Conservation (phyloP, 2,113 vertebrate species). For the Chionis minor region DNA sequence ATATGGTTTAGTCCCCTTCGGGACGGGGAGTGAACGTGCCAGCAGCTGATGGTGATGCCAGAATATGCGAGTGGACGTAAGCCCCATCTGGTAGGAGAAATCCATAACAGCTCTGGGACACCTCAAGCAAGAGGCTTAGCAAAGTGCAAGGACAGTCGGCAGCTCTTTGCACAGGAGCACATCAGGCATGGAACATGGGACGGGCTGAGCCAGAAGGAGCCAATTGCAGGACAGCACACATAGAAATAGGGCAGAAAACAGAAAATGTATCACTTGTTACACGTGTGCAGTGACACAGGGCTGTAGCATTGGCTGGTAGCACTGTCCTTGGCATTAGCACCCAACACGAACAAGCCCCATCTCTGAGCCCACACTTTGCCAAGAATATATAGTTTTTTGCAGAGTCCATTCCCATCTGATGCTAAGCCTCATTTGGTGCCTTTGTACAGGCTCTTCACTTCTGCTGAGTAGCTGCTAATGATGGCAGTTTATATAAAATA, state of each 20-base stretch:
- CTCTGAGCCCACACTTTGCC: background rate
- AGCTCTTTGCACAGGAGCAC: background rate
- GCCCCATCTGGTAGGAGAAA: background rate
- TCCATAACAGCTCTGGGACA: background rate
- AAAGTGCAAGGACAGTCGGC: accelerated
- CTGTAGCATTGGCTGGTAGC: background rate
- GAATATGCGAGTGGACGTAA: accelerated
- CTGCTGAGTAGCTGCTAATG: background rate
- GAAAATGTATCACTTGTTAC: accelerated
- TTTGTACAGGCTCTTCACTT: background rate
- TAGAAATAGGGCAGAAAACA: background rate
- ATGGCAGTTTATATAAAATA: background rate
- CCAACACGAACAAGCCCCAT: background rate
- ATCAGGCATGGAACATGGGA: background rate
- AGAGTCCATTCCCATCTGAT: background rate
- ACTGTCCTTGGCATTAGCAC: accelerated
- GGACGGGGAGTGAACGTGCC: accelerated
- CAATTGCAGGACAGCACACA: background rate
- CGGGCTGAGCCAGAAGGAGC: background rate
- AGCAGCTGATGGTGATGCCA: background rate
- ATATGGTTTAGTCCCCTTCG: background rate
- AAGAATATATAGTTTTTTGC: background rate
- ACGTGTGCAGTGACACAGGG: background rate
- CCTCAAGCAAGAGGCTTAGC: background rate
- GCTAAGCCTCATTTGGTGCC: background rate